Evolutionary conservation across 2,888 invertebrate species (phyloP).

Genomic region (Platerodrilus igneus): DNA sequence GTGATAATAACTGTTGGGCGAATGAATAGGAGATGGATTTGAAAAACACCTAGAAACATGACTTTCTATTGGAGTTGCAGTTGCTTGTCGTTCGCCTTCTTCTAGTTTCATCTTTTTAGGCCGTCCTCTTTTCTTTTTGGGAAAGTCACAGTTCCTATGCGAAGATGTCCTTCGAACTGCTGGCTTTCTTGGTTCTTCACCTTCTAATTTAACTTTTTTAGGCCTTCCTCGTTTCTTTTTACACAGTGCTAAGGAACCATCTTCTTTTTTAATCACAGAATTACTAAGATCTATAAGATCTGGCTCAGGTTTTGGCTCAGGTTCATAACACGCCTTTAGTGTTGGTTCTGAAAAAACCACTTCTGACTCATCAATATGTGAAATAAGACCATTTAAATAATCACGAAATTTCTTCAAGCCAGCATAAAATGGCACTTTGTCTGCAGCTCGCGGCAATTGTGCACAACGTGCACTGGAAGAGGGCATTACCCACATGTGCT

Average conservation of each 20-base stretch:
- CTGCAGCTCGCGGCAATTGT: slow-evolving; percentile 93
- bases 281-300: slow-evolving; percentile 51
- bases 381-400: slow-evolving; percentile 81
- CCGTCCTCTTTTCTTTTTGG: slow-evolving; percentile 83
- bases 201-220: slow-evolving; percentile 74
- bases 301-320: slow-evolving; percentile 50
- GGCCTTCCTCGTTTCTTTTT: slow-evolving; percentile 90
- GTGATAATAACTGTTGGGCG: slow-evolving; percentile 50
- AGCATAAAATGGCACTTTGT: slow-evolving; percentile 96
- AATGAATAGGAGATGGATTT: slow-evolving; percentile 50
- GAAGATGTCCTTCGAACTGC: slow-evolving; percentile 49
- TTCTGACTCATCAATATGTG: slow-evolving; percentile 81
- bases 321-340: slow-evolving; percentile 60
- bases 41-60: slow-evolving; percentile 51
- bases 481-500: slow-evolving; percentile 99
- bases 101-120: slow-evolving; percentile 73
- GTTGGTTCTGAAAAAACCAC: slow-evolving; percentile 77
- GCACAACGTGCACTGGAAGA: slow-evolving; percentile 96
- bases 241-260: slow-evolving; percentile 63
- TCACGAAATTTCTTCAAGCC: slow-evolving; percentile 94
- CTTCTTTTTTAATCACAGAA: slow-evolving; percentile 54
- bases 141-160: slow-evolving; percentile 55
- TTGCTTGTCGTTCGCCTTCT: slow-evolving; percentile 27
- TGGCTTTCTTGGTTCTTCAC: slow-evolving; percentile 57
- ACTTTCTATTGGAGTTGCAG: slow-evolving; percentile 32